Base-by-base conservation (phyloP, 2,888 invertebrate genomes). In the Lithophane socia region DNA sequence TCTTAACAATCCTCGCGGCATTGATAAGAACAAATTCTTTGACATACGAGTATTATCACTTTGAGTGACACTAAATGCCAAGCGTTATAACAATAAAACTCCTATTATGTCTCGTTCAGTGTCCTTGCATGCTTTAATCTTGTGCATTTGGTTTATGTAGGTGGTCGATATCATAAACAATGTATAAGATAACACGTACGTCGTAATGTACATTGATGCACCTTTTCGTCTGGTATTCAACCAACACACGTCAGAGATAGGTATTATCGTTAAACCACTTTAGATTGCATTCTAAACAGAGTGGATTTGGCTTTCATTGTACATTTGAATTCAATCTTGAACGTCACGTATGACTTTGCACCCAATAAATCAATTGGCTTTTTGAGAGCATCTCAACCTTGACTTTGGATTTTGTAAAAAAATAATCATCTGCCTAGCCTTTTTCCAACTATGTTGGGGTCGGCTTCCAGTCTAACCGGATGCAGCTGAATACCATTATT, bases 181-280 rank as follows among this genome's bases (percentile, higher is more conserved):
- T 29, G 4, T 12, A 42, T 29, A 21, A 9, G 54, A 21, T 47
- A 44, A 37, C 2, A 37, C 5, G 4, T 37, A 37, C 37, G 37
- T 60, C 37, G 37, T 60, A 10, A 54, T 47, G 12, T 47, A 49
- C 21, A 21, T 16, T 65, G 18, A 56, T 65, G 49, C 44, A 74
- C 12, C 4, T 63, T 52, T 60, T 37, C 24, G 18, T 69, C 37
- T 44, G 60, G 49, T 72, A 67, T 80, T 72, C 42, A 66, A 65
- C 9, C 18, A 47, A n/a, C 4, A 52, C 63, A 80, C 75, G 85
- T 76, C 70, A 84, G 44, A 61, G 60, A 56, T 37, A 71, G 60
- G 60, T 37, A 71, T 76, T 73, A 76, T 70, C 72, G 42, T 29
- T 73, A 64, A 71, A 68, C 70, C 83, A 84, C 84, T 84, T 71